Base-by-base conservation (phyloP, 2,113 vertebrate genomes). In the Dissostichus mawsoni region DNA sequence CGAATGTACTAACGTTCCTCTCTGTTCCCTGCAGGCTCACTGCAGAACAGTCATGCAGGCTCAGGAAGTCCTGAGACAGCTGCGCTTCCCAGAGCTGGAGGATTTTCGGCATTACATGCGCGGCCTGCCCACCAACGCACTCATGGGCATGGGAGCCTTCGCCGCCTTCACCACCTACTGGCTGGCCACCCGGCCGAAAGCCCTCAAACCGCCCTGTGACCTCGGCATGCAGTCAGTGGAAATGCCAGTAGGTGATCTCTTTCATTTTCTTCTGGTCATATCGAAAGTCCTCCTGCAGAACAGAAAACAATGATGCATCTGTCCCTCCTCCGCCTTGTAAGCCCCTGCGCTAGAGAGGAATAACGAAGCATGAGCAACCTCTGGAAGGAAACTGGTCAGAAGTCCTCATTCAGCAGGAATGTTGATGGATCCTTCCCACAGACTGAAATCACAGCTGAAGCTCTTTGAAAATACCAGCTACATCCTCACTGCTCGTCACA, bases 161-260 rank as follows among this genome's bases (percentile, higher is more conserved):
- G 98, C 98, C 0, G 98, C 97, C 0, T 91, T 99, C 78, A 98
- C 97, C 0, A 98, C 97, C 9, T 99, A 99, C 93, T 99, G 98
- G 98, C 96, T 97, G 2, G 96, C 96, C 66, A 97, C 97, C 0
- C 94, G 97, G 61, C 97, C 98, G 0, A 97, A 94, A 82, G 96
- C 98, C 51, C 92, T 99, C 74, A 96, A 96, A 68, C 96, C 97
- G 0, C 96, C 97, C 20, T 98, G 97, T 45, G 97, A 99, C 87
- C 94, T 99, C 67, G 76, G 91, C 47, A 93, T 96, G 95, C 98
- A 99, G 86, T 99, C 98, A 0, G 85, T 97, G 88, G 97, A 98
- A 92, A 78, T 98, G 11, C 86, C 95, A 90, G 97, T 99, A 87
- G 91, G 96, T 76, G 47, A 20, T 56, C 1, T 44, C 2, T 33